Conservation (phyloP, 2,888 invertebrate genomes). For the Pherbina coryleti region DNA sequence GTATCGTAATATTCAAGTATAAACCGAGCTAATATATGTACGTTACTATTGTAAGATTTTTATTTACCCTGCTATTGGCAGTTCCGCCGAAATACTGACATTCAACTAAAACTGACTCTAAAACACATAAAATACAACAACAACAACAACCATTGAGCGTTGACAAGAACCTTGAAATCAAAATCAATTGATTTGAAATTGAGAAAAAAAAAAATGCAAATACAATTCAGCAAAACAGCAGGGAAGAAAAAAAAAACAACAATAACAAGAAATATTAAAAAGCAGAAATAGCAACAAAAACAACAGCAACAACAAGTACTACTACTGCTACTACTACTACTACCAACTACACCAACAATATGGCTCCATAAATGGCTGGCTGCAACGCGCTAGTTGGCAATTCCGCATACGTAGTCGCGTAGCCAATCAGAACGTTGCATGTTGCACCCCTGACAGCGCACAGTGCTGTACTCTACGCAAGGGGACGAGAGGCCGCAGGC, state of each 20-base stretch:
- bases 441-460: constrained; percentile 28
- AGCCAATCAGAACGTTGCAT: constrained; percentile 43
- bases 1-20: no score
- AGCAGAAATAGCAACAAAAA: neutral
- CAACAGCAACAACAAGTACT: no score
- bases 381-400: constrained; percentile 49
- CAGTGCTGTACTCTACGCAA: neutral
- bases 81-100: neutral
- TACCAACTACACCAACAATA: neutral
- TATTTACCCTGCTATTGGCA: neutral
- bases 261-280: neutral
- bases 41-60: no score
- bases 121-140: constrained; percentile 37
- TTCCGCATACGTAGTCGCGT: constrained; percentile 61
- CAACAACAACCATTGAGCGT: constrained; percentile 19
- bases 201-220: constrained; percentile 46
- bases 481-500: neutral
- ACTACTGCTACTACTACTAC: no score
- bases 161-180: constrained; percentile 53
- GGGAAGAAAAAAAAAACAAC: neutral
- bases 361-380: constrained; percentile 29
- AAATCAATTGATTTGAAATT: constrained; percentile 52
- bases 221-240: constrained; percentile 4
- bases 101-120: constrained; percentile 19
- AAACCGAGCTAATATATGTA: no score